A percentile compares a stretch with the other conserved stretches of the same genome.
These are phyloP conservation scores for Zenarchopterus dispar DNA, from an alignment of 2,797 vertebrate genomes.

Conservation along the genomic window DNA sequence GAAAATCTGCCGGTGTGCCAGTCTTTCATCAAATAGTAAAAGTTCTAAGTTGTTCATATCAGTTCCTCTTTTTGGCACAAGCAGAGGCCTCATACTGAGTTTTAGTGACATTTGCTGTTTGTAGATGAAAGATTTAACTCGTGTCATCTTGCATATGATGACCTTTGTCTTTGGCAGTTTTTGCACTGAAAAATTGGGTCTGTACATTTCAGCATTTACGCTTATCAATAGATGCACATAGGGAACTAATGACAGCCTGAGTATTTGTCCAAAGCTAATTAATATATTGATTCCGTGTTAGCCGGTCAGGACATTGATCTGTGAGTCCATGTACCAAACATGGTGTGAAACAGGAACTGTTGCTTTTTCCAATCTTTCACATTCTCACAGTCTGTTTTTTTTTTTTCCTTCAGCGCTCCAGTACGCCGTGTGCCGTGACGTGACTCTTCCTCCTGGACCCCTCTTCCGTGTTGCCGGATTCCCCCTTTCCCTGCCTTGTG, in stretches of 20 bases:
- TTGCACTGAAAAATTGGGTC: neutral
- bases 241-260: neutral
- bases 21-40: constrained; percentile 1
- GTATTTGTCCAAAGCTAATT: constrained; percentile 40
- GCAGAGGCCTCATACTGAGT: neutral
- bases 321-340: constrained; percentile 14
- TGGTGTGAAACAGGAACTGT: neutral
- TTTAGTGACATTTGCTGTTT: constrained; percentile 3
- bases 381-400: neutral
- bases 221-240: neutral
- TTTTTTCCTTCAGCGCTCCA: constrained; percentile 66
- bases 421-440: constrained; percentile 79
- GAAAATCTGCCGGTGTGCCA: constrained; percentile 9
- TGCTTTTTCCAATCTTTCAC: neutral
- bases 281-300: constrained; percentile 54
- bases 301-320: constrained; percentile 45
- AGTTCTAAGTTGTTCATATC: neutral
- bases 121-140: constrained; percentile 8
- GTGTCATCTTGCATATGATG: neutral
- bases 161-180: neutral
- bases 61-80: constrained; percentile 10
- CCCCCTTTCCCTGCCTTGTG: constrained; percentile 83
- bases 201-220: neutral
- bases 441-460: constrained; percentile 84
- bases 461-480: constrained; percentile 88